phyloP scores from a whole-genome alignment of 1,140 invertebrate genomes.

The Pectinophora gossypiella region DNA sequence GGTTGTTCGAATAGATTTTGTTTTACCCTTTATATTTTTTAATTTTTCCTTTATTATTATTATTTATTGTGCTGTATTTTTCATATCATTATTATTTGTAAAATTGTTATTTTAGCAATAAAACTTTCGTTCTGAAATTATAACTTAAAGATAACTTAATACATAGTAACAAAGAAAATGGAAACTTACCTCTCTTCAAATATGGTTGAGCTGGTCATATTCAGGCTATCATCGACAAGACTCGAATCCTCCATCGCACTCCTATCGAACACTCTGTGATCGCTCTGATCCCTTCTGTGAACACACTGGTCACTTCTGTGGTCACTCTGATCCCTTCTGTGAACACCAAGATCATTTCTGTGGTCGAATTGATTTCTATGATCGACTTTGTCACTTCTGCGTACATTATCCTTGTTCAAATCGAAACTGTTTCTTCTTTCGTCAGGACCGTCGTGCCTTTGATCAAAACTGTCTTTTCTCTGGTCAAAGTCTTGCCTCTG shows the following conservation, averaged over 20 bases:
- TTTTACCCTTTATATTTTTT: no score
- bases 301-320: not conserved
- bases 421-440: not conserved
- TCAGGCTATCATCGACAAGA: slow-evolving; percentile 43
- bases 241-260: slow-evolving; percentile 34
- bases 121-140: no score
- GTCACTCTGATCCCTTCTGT: not conserved
- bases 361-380: not conserved
- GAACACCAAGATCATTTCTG: not conserved
- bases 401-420: no score
- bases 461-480: not conserved
- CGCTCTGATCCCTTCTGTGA: not conserved
- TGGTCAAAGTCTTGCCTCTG: not conserved
- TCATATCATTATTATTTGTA: no score
- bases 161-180: no score
- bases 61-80: no score
- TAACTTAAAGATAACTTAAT: no score
- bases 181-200: slow-evolving; percentile 58
- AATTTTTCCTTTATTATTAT: no score
- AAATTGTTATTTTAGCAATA: no score
- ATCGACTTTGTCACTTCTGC: not conserved
- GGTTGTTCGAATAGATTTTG: no score
- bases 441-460: not conserved
- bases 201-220: slow-evolving; percentile 42
- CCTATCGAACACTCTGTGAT: slow-evolving; percentile 7